A percentile compares a stretch with the other conserved stretches of the same genome.
Evolutionary conservation across 23 tunicate species (phyloP).

Genomic region (Phallusia fumigata): DNA sequence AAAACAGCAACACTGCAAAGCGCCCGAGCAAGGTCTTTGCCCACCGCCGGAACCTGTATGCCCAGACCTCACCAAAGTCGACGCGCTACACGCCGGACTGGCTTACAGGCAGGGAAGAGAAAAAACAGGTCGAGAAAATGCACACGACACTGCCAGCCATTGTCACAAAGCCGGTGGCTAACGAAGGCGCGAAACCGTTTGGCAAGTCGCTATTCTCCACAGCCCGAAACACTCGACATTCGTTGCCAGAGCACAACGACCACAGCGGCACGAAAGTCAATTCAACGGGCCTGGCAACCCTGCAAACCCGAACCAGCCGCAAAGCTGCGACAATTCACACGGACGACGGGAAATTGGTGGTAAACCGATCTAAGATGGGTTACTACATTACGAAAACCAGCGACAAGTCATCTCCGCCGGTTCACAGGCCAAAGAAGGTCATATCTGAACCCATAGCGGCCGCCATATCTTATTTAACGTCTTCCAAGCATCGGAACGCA

Average conservation of each 20-base stretch:
- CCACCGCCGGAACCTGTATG: constrained; percentile 8
- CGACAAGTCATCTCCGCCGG: not conserved
- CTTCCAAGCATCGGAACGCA: constrained; percentile 27
- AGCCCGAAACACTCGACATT: not conserved
- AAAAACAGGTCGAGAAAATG: not conserved
- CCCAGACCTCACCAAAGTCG: constrained; percentile 6
- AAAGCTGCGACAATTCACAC: not conserved
- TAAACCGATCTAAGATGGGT: constrained; percentile 25
- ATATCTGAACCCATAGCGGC: constrained; percentile 63
- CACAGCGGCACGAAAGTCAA: not conserved
- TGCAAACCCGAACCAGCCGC: not conserved
- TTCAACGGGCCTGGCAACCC: not conserved
- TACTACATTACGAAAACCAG: constrained; percentile 21
- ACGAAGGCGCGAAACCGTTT: not conserved
- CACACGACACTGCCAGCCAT: constrained; percentile 26
- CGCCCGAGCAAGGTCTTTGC: constrained; percentile 12
- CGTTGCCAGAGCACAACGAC: not conserved
- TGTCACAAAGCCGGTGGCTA: not conserved
- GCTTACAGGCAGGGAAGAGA: constrained; percentile 3
- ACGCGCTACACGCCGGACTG: constrained; percentile 25
- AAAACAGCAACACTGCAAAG: constrained; percentile 15
- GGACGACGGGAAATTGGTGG: not conserved
- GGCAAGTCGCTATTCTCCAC: not conserved
- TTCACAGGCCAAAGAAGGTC: constrained; percentile 36
- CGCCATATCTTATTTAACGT: constrained; percentile 56